Percentiles rank a stretch among this genome's conserved stretches.
phyloP scores from a whole-genome alignment of 2,797 vertebrate genomes.

The Sebastes dallii region DNA sequence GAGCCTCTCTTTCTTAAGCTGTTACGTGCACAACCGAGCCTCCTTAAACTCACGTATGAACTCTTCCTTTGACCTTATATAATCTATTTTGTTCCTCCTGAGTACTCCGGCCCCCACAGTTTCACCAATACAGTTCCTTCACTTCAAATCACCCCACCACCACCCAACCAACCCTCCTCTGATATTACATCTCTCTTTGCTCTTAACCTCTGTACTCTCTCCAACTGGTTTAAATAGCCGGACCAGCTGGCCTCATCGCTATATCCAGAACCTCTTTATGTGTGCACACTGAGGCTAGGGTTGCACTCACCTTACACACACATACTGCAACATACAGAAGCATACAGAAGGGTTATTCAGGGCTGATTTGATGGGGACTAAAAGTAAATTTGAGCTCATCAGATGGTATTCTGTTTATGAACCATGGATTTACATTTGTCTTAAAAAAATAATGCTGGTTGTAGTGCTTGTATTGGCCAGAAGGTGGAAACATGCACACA shows the following conservation, averaged over 20 bases:
- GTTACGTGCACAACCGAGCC: background rate
- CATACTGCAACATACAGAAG: background rate
- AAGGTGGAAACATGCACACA: constrained; percentile 12
- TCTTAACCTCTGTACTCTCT: constrained; percentile 44
- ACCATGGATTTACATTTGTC: background rate
- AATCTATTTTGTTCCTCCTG: background rate
- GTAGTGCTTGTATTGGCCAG: constrained; percentile 19
- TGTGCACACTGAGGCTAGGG: constrained; percentile 31
- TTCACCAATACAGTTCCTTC: constrained; percentile 7
- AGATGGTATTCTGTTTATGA: background rate
- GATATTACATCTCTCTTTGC: constrained; percentile 50
- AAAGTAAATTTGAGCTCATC: background rate
- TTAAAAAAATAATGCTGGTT: background rate
- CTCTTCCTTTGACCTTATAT: background rate
- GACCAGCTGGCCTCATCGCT: constrained; percentile 64
- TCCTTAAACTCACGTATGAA: background rate
- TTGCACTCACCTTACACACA: constrained; percentile 28
- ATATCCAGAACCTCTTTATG: constrained; percentile 57
- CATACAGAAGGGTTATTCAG: background rate
- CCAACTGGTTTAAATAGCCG: constrained; percentile 68
- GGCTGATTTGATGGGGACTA: background rate
- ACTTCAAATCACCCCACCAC: background rate
- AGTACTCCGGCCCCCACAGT: background rate
- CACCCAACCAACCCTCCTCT: constrained; percentile 12
- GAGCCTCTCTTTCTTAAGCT: background rate